These are phyloP conservation scores for Periophthalmodon schlosseri DNA, from an alignment of 2,113 vertebrate genomes.

Conservation along the genomic window DNA sequence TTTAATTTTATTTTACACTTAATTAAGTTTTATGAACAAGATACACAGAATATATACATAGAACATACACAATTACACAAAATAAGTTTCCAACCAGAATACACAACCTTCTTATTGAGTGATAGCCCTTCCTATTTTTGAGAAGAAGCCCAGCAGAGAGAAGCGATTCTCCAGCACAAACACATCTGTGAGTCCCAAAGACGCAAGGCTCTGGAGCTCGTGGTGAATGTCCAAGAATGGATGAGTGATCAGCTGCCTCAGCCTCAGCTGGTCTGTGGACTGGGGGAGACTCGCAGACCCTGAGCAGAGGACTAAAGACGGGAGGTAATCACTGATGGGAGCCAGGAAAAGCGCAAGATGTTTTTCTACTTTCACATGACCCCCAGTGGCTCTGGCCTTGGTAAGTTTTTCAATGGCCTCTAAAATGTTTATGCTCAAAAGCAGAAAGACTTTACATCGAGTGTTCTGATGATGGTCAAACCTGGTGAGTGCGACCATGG, in stretches of 20 bases:
- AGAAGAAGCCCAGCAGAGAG: slow-evolving; percentile 17
- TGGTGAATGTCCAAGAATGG: not conserved
- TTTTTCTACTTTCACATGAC: slow-evolving; percentile 19
- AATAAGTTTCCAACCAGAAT: too few relatives aligned
- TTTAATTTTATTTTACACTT: too few relatives aligned
- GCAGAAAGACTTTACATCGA: not conserved
- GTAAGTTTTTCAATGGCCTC: slow-evolving; percentile 25
- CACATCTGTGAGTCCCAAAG: slow-evolving; percentile 48
- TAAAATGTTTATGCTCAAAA: slow-evolving; percentile 39
- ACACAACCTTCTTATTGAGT: not conserved
- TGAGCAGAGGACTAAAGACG: fast-evolving
- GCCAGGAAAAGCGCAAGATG: not conserved
- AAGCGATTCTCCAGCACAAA: slow-evolving; percentile 26
- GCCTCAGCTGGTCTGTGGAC: slow-evolving; percentile 11
- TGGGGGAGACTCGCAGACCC: fast-evolving
- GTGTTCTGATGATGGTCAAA: slow-evolving; percentile 10
- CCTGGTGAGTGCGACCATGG: not conserved
- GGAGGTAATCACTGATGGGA: not conserved
- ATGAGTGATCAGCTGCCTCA: not conserved
- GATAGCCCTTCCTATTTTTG: not conserved
- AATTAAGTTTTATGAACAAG: too few relatives aligned
- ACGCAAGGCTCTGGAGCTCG: slow-evolving; percentile 33
- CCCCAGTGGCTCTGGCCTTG: not conserved
- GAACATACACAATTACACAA: too few relatives aligned
- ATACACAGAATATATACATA: too few relatives aligned